phyloP scores from a whole-genome alignment of 1,140 invertebrate genomes.

The Platyura marginata region DNA sequence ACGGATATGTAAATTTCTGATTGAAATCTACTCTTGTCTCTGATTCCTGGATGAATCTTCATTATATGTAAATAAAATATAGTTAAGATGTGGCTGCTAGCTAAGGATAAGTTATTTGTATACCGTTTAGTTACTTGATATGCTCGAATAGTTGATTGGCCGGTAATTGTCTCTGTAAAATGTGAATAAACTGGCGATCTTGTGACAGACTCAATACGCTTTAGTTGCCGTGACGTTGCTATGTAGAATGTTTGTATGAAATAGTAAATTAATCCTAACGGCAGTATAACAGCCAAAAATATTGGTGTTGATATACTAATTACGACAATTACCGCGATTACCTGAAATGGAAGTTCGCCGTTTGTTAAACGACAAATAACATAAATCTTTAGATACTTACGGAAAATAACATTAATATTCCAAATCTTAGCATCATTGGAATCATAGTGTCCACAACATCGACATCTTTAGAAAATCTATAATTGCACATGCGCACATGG shows the following conservation, averaged over 20 bases:
- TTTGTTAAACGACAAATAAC: no score
- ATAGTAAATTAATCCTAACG: slow-evolving; percentile 74
- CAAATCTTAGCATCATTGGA: slow-evolving; percentile 29
- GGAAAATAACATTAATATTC: no score
- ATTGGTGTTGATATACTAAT: slow-evolving; percentile 79
- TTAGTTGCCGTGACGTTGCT: slow-evolving; percentile 80
- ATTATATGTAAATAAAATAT: neutral
- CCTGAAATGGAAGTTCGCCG: slow-evolving; percentile 56
- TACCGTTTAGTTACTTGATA: slow-evolving; percentile 1
- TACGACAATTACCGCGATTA: slow-evolving; percentile 70
- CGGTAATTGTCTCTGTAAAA: slow-evolving; percentile 37
- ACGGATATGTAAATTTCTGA: slow-evolving; percentile 52
- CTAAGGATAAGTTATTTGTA: neutral
- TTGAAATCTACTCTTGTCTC: slow-evolving; percentile 37
- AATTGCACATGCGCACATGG: slow-evolving; percentile 69
- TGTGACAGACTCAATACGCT: slow-evolving; percentile 60
- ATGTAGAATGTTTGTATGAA: slow-evolving; percentile 91
- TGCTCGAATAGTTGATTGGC: slow-evolving; percentile 6
- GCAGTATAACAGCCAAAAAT: slow-evolving; percentile 67
- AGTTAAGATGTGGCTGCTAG: neutral
- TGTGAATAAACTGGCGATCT: slow-evolving; percentile 50
- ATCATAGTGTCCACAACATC: slow-evolving; percentile 59
- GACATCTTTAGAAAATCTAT: slow-evolving; percentile 69
- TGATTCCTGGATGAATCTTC: neutral
- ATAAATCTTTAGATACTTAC: no score